Conservation (phyloP, 1,140 invertebrate genomes). For the Himalopsyche phryganea region DNA sequence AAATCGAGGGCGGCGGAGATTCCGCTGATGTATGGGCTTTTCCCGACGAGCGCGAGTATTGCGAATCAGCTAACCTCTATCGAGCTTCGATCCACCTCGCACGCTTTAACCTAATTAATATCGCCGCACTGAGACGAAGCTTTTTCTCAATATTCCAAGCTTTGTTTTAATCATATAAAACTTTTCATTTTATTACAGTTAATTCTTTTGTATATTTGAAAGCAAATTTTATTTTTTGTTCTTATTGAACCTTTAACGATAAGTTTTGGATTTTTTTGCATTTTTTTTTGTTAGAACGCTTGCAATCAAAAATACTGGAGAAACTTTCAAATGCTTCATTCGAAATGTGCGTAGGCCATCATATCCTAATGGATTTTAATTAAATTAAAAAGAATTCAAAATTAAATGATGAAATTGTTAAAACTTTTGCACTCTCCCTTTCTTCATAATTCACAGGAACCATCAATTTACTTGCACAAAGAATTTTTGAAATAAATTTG, state of each 20-base stretch:
- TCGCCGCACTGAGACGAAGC: conserved; percentile 12
- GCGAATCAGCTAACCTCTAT: conserved; percentile 28
- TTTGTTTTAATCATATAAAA: conserved; percentile 15
- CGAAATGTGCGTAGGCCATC: conserved; percentile 7
- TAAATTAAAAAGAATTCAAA: conserved; percentile 26
- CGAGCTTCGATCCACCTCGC: conserved; percentile 2
- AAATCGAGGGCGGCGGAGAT: conserved; percentile 24
- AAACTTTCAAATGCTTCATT: conserved; percentile 16
- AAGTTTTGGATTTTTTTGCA: conserved; percentile 1
- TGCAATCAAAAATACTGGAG: conserved; percentile 4
- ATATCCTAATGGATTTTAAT: conserved; percentile 27
- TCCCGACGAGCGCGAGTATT: conserved; percentile 22
- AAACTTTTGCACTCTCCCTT: conserved; percentile 11
- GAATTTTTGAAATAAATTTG: too few relatives aligned
- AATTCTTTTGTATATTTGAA: conserved; percentile 28
- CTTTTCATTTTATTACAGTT: conserved; percentile 25
- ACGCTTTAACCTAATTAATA: conserved; percentile 32
- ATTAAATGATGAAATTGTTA: conserved; percentile 17
- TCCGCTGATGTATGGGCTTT: conserved; percentile 28
- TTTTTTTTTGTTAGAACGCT: conserved; percentile 13
- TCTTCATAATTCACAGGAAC: neutral
- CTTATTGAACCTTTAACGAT: conserved; percentile 19
- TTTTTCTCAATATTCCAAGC: neutral
- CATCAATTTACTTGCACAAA: too few relatives aligned
- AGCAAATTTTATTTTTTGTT: conserved; percentile 8